phyloP scores from a whole-genome alignment of 2,888 invertebrate genomes.

The Andrena fulva region DNA sequence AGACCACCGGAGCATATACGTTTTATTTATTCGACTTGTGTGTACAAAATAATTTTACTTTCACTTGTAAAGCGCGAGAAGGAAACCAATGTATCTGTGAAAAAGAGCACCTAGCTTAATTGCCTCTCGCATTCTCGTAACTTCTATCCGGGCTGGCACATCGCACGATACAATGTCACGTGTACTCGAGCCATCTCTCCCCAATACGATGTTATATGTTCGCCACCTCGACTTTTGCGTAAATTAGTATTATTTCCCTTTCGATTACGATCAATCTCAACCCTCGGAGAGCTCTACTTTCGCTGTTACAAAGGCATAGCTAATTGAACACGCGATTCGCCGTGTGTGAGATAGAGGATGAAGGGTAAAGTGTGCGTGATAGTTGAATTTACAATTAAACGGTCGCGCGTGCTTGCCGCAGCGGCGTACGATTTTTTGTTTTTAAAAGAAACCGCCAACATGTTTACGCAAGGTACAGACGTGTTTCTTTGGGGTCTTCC shows the following conservation, averaged over 20 bases:
- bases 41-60: constrained; percentile 36
- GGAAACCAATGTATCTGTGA: constrained; percentile 13
- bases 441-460: neutral
- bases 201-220: constrained; percentile 16
- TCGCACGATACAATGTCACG: constrained; percentile 22
- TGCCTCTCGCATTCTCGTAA: constrained; percentile 19
- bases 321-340: constrained; percentile 11
- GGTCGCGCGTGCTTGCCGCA: constrained; percentile 17
- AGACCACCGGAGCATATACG: constrained; percentile 11
- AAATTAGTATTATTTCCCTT: constrained; percentile 25
- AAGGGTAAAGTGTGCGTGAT: neutral
- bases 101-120: constrained; percentile 18
- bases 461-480: constrained; percentile 21
- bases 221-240: constrained; percentile 8
- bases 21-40: constrained; percentile 61
- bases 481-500: neutral
- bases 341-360: neutral
- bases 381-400: constrained; percentile 17
- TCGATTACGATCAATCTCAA: constrained; percentile 20
- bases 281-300: constrained; percentile 1
- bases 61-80: constrained; percentile 1
- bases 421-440: constrained; percentile 7
- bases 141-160: constrained; percentile 37
- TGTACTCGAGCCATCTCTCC: constrained; percentile 6
- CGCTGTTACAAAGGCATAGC: constrained; percentile 23